Base-by-base conservation (phyloP, 2,888 invertebrate species). In the Microchrysa polita region DNA sequence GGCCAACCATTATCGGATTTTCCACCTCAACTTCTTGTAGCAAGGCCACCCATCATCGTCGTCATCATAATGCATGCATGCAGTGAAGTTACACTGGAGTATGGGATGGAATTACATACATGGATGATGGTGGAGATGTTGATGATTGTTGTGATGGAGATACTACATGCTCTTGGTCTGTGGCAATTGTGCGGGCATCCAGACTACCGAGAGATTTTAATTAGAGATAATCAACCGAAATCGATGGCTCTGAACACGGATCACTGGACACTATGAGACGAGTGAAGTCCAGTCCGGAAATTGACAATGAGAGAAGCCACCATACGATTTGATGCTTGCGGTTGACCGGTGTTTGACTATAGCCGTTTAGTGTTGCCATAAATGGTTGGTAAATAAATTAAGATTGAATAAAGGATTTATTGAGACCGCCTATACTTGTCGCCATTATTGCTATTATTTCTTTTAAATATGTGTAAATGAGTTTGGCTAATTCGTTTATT, bases 171-270 rank as follows among this genome's bases (percentile, higher is more conserved):
- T n/a, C n/a, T n/a, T n/a, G 27, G 59, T 27, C n/a, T n/a, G n/a
- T 10, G 4, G 22, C 40, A 40, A 23, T 22, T 18, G 42, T 14
- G n/a, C n/a, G n/a, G 12, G 55, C 40, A 55, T 53, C 20, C 69
- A 40, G 23, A 18, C 57, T 23, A 57, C 27, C 18, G 20, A 20
- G 57, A 69, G 72, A 61, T 60, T 75, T 74, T 75, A 75, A 75
- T 75, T 72, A 73, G 69, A 75, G 74, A 74, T 74, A 74, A 72
- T 74, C 67, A 74, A 69, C 72, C 22, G 57, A 73, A 63, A 71
- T 72, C 27, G 75, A 73, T 55, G 69, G 42, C 71, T 71, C 57
- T 65, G 67, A 67, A 59, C 63, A 16, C 67, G 69, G 71, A 42
- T 71, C 52, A 60, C 27, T 72, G 72, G 61, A 16, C 72, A 73